A percentile compares a stretch with the other conserved stretches of the same genome.
Conservation (phyloP, 2,113 vertebrate genomes). For the Cavia aperea region DNA sequence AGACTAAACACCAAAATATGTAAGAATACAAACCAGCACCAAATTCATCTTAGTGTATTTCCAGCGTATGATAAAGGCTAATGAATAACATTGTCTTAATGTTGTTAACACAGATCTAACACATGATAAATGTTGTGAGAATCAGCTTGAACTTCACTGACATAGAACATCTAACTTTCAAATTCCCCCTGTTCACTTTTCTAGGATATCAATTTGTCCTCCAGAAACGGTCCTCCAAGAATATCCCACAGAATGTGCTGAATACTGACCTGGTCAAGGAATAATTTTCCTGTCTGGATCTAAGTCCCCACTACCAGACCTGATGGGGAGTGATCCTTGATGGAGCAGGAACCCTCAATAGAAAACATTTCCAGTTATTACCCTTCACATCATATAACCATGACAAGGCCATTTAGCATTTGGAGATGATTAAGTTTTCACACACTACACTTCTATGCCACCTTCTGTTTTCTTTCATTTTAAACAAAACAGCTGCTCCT, state of each 20-base stretch:
- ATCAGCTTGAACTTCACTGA: background rate
- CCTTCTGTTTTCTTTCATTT: constrained; percentile 25
- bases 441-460: constrained; percentile 11
- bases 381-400: constrained; percentile 21
- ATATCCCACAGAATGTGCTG: background rate
- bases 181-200: background rate
- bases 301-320: background rate
- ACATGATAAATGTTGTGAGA: background rate
- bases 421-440: constrained; percentile 57
- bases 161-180: background rate
- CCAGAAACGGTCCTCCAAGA: background rate
- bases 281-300: background rate
- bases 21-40: background rate
- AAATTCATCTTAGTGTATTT: background rate
- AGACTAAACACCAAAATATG: background rate
- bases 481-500: constrained; percentile 63
- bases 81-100: background rate
- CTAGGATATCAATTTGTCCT: background rate
- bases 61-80: background rate
- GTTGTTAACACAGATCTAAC: background rate
- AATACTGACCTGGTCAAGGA: background rate
- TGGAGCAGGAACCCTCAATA: background rate
- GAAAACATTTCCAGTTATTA: constrained; percentile 12
- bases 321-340: background rate
- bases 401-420: constrained; percentile 55